Evolutionary conservation across 2,113 vertebrate species (phyloP), one percentile per base, ranked within the genome.

Genomic region (Syngnathus typhle): DNA sequence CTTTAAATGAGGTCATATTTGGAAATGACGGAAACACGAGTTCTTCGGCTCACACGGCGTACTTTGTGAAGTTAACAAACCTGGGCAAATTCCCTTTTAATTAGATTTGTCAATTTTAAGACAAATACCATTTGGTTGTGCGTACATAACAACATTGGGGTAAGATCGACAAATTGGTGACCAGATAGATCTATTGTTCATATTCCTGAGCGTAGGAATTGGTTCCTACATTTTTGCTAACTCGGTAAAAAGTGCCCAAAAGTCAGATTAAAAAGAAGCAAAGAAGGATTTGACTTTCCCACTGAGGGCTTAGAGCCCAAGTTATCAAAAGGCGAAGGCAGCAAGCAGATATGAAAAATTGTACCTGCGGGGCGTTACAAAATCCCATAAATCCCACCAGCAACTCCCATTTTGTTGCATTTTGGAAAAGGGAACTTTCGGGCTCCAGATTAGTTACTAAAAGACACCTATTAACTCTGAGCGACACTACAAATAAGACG

Each of bases 381-480:
- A 59, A 65, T 36, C 55, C 54, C 21, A 18, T 47, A 58, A 55
- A 51, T 43, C 61, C 11, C 19, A 71, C 69, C 49, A 66, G 27
- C 62, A 21, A 47, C 65, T 71, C 72, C 68, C 49, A 21, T 68
- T 72, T 47, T 37, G 12, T 32, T 32, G 13, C 38, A n/a, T 39
- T 58, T 75, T 69, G 49, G 47, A 70, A 11, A 65, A 70, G 36
- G 7, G 46, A 70, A 70, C 21, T 43, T n/a, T 43, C 47, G 7
- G 27, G 43, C 64, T 69, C 65, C 9, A 77, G 58, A 67, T 79
- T 76, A 69, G 71, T 55, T 59, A 75, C 69, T 68, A 66, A 84
- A 85, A 78, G 55, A 79, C 66, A 72, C 69, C 76, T 80, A 73
- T 84, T 84, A 82, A 82, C 73, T 83, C 79, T 51, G 23, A 72